Conservation (phyloP, 2,797 vertebrate species). For the Sebastes goodei region DNA sequence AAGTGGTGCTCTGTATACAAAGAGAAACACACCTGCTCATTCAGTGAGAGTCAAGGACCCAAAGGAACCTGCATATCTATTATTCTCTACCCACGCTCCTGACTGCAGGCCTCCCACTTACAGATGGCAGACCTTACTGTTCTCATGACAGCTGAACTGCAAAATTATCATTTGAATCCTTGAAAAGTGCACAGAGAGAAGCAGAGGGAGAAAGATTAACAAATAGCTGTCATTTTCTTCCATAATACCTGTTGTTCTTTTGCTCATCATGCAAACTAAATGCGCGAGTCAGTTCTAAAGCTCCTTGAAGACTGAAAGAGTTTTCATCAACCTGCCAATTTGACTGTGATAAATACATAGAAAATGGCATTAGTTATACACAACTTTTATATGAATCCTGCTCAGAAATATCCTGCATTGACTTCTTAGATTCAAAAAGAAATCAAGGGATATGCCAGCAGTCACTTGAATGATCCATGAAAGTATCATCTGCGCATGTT, state of each 20-base stretch:
- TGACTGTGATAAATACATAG: background rate
- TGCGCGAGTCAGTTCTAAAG: background rate
- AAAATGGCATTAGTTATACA: background rate
- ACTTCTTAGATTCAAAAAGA: background rate
- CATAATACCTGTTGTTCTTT: constrained; percentile 24
- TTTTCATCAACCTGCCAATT: background rate
- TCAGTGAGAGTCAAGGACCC: constrained; percentile 44
- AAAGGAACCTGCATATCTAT: constrained; percentile 58
- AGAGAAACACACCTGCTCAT: constrained; percentile 41
- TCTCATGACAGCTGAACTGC: constrained; percentile 38
- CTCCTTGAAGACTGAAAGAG: background rate
- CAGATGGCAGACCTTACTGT: constrained; percentile 49
- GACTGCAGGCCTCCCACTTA: constrained; percentile 55
- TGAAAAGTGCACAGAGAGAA: constrained; percentile 23
- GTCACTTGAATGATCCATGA: background rate
- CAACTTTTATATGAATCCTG: background rate
- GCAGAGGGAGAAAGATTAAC: constrained; percentile 6
- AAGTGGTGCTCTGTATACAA: constrained; percentile 17
- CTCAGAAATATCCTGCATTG: background rate
- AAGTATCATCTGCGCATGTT: background rate
- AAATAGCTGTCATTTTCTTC: constrained; percentile 13
- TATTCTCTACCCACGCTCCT: constrained; percentile 51
- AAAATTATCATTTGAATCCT: constrained; percentile 49
- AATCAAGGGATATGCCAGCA: background rate
- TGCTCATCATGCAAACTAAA: constrained; percentile 11